These are phyloP conservation scores for Solenopsis invicta DNA, from an alignment of 1,140 invertebrate species.

Conservation along the genomic window DNA sequence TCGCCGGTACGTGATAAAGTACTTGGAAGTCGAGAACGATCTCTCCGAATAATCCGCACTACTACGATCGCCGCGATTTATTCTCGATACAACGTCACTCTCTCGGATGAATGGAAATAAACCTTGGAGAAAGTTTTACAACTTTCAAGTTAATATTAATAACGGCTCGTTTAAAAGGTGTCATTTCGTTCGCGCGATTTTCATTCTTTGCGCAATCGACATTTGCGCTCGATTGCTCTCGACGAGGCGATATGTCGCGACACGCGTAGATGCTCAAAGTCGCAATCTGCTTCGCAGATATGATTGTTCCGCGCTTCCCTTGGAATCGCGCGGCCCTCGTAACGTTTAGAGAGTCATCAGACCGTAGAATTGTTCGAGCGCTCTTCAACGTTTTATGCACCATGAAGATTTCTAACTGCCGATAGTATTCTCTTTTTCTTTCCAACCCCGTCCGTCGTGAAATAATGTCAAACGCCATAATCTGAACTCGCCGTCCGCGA, in stretches of 20 bases:
- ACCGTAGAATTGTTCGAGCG: conserved; percentile 32
- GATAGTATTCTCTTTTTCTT: conserved; percentile 15
- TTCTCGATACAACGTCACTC: neutral
- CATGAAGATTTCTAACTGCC: conserved; percentile 3
- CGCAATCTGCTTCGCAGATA: neutral
- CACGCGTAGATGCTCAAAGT: neutral
- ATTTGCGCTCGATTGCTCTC: neutral
- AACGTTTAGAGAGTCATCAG: neutral
- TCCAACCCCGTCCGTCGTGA: neutral
- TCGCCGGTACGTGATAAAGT: neutral
- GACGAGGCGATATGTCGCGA: neutral
- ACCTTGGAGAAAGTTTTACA: neutral
- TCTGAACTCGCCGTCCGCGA: neutral
- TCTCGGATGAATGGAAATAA: neutral
- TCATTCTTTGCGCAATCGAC: neutral
- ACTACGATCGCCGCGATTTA: neutral
- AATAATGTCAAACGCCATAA: neutral
- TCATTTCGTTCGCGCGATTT: neutral
- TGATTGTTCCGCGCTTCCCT: neutral
- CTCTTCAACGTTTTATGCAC: conserved; percentile 12
- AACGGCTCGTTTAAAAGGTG: neutral
- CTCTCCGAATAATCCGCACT: neutral
- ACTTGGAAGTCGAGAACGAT: conserved; percentile 15
- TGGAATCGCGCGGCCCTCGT: neutral
- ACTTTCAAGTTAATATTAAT: neutral